Base-by-base conservation (phyloP, 2,797 vertebrate species). In the Fundulus diaphanus region DNA sequence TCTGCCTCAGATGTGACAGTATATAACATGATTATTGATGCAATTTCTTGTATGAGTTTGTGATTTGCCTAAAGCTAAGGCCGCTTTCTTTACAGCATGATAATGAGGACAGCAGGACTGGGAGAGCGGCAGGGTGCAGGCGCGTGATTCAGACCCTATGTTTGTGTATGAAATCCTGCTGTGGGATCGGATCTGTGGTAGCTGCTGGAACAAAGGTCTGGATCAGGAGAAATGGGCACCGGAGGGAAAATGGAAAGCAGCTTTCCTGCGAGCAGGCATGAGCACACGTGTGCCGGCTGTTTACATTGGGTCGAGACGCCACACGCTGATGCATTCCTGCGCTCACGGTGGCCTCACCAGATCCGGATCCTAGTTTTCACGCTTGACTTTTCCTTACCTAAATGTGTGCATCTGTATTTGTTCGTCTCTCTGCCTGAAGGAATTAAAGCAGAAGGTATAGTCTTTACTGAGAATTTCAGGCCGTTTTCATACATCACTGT, bases 341-440 rank as follows among this genome's bases (percentile, higher is more conserved):
- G 40, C 87, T 92, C 93, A 94, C 57, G 92, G 92, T 93, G 92
- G 93, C 91, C 93, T 91, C 87, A 85, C 87, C 89, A 90, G 89
- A 93, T 86, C 89, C 87, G 82, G 90, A 88, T 91, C 81, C 90
- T 84, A 68, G 67, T 90, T 94, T 91, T 92, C 90, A 89, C 73
- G 91, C 88, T 92, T 90, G 88, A 92, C 90, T 92, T 91, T 92
- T 81, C 83, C 73, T 90, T 73, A 83, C 89, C 81, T 91, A 90
- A 86, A 88, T 76, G 73, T 71, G 80, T 81, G 80, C 84, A 84
- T 82, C 65, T 80, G 87, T 86, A 78, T 82, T 71, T 57, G 63
- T 63, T 40, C 40, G 74, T 1, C 13, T 37, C 69, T 74, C 70
- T 51, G 46, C 82, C 46, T 15, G 85, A 48, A 70, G 73, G 63